Conservation (phyloP, 2,113 vertebrate species). For the Vimba vimba region DNA sequence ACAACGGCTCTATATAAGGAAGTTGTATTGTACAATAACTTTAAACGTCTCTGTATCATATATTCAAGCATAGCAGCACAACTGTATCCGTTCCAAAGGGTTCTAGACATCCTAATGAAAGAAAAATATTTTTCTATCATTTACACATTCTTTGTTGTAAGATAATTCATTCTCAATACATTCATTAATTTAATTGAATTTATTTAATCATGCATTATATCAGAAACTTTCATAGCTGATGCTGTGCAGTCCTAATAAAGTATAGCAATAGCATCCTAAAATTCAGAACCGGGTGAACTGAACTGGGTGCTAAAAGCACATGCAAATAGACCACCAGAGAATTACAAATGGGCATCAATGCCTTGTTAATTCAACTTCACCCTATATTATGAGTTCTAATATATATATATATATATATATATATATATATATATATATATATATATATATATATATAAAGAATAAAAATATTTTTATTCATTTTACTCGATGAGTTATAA, state of each 20-base stretch:
- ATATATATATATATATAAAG: no score
- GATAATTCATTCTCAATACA: not conserved
- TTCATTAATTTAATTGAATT: not conserved
- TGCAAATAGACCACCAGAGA: not conserved
- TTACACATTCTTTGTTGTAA: not conserved
- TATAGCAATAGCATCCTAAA: not conserved
- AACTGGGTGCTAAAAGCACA: not conserved
- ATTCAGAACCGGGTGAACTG: not conserved
- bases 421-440: no score
- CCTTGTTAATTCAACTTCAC: not conserved
- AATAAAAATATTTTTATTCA: not conserved
- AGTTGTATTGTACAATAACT: not conserved
- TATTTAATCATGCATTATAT: no score
- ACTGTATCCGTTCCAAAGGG: not conserved
- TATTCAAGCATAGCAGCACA: not conserved
- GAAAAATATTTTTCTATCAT: not conserved
- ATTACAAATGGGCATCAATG: not conserved
- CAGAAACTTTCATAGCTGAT: no score
- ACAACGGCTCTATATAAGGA: not conserved
- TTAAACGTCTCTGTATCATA: not conserved
- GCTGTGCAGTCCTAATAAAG: no score
- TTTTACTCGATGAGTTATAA: slow-evolving; percentile 5
- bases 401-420: no score
- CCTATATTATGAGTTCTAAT: not conserved
- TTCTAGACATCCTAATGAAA: not conserved